Evolutionary conservation across 2,888 invertebrate genomes (phyloP).

Genomic region (Philereme vetulata): DNA sequence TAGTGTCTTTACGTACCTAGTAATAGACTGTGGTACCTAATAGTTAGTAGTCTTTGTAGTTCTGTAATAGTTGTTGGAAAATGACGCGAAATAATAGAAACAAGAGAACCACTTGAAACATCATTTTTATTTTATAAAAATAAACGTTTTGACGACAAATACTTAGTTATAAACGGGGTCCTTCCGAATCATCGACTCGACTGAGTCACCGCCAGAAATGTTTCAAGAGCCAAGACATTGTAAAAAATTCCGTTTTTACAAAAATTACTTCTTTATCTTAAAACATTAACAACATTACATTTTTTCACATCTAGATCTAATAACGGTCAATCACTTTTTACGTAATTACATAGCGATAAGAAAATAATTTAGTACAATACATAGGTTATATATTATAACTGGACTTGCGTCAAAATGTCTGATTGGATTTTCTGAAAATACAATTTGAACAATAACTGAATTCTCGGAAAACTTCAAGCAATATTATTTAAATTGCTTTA

Average conservation of each 20-base stretch:
- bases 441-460: neutral
- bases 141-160: slow-evolving; percentile 85
- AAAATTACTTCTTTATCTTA: slow-evolving; percentile 87
- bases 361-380: slow-evolving; percentile 65
- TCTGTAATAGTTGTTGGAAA: too few relatives aligned
- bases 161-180: slow-evolving; percentile 80
- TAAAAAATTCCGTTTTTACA: slow-evolving; percentile 87
- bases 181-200: slow-evolving; percentile 74
- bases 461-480: neutral
- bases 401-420: slow-evolving; percentile 17
- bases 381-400: slow-evolving; percentile 27
- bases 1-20: too few relatives aligned
- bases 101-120: slow-evolving; percentile 66
- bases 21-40: too few relatives aligned
- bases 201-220: slow-evolving; percentile 81
- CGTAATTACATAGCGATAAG: slow-evolving; percentile 69
- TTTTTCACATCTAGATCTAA: slow-evolving; percentile 81
- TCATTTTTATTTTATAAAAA: slow-evolving; percentile 84
- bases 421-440: slow-evolving; percentile 12
- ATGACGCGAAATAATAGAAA: slow-evolving; percentile 25
- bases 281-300: slow-evolving; percentile 85
- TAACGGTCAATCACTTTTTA: slow-evolving; percentile 81
- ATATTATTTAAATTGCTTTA: neutral
- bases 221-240: slow-evolving; percentile 90
- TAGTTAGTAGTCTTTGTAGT: too few relatives aligned